phyloP scores from a whole-genome alignment of 1,140 invertebrate genomes.

The Cataglyphis hispanica region DNA sequence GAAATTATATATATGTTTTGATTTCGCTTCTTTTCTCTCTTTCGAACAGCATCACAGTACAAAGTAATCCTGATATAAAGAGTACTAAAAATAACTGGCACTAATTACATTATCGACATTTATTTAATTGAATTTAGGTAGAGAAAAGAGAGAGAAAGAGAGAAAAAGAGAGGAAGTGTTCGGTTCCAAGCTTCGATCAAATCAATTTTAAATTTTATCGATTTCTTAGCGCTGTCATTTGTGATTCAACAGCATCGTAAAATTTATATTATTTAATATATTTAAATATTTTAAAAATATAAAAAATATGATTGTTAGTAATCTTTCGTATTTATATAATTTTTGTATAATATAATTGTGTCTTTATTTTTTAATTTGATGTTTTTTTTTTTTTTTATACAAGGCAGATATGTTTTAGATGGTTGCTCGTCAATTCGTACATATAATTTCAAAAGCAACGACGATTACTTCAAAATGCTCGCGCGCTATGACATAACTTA shows the following conservation, averaged over 20 bases:
- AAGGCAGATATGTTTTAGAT: not conserved
- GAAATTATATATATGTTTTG: conserved; percentile 5
- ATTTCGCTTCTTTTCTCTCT: not conserved
- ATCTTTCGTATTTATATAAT: not conserved
- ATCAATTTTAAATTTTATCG: not conserved
- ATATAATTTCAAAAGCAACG: not conserved
- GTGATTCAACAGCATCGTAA: too few relatives aligned
- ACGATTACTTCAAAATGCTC: conserved; percentile 2
- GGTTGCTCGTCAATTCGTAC: not conserved
- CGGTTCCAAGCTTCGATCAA: not conserved
- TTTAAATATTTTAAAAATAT: not conserved
- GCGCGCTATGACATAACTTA: conserved; percentile 56
- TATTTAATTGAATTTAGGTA: conserved; percentile 46
- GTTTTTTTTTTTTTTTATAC: not conserved
- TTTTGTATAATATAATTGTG: not conserved
- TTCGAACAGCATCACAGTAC: not conserved
- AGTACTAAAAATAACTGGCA: conserved; percentile 38
- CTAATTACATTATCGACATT: conserved; percentile 52
- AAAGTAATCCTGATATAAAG: not conserved
- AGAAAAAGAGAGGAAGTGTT: too few relatives aligned
- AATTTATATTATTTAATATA: not conserved
- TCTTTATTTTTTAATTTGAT: not conserved
- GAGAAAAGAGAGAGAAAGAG: too few relatives aligned
- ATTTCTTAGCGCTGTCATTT: not conserved
- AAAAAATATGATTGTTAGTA: not conserved